A percentile compares a stretch with the other conserved stretches of the same genome.
Evolutionary conservation across 2,113 vertebrate species (phyloP).

Genomic region (Aphyosemion australe): DNA sequence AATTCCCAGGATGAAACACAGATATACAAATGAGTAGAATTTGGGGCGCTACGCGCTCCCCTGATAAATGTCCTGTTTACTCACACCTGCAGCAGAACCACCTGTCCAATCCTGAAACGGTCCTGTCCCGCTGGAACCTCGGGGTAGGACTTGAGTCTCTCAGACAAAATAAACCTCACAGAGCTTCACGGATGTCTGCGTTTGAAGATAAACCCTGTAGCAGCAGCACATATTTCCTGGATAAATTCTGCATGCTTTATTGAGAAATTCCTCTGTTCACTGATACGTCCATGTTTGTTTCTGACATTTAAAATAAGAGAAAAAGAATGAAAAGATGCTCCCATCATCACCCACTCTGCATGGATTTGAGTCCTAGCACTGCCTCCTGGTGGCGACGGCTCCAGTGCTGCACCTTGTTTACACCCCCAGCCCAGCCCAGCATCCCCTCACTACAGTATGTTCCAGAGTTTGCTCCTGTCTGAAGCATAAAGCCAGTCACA

Average conservation of each 20-base stretch:
- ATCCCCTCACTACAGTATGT: slow-evolving; percentile 46
- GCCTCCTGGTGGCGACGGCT: slow-evolving; percentile 43
- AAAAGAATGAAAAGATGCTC: slow-evolving; percentile 12
- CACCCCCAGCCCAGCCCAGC: neutral
- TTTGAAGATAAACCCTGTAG: slow-evolving; percentile 15
- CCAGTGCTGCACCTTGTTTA: slow-evolving; percentile 12
- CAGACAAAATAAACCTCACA: slow-evolving; percentile 33
- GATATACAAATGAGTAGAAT: neutral
- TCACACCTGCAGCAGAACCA: slow-evolving; percentile 44
- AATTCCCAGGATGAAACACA: neutral
- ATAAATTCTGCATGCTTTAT: slow-evolving; percentile 39
- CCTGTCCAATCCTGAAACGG: slow-evolving; percentile 52
- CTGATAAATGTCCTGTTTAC: slow-evolving; percentile 44
- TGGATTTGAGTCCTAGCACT: slow-evolving; percentile 21
- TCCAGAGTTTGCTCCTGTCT: slow-evolving; percentile 61
- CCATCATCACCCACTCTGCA: slow-evolving; percentile 14
- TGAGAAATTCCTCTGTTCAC: slow-evolving; percentile 43
- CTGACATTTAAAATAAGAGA: neutral
- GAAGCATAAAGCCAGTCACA: slow-evolving; percentile 56
- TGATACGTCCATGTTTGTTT: slow-evolving; percentile 29
- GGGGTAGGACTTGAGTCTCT: slow-evolving; percentile 53
- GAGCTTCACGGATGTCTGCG: slow-evolving; percentile 5
- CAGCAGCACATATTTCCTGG: slow-evolving; percentile 31
- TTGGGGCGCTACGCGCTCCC: neutral
- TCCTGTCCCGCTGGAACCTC: slow-evolving; percentile 61